Base-by-base conservation (phyloP, 1,140 invertebrate species). In the Pseudachorutes palmiensis region DNA sequence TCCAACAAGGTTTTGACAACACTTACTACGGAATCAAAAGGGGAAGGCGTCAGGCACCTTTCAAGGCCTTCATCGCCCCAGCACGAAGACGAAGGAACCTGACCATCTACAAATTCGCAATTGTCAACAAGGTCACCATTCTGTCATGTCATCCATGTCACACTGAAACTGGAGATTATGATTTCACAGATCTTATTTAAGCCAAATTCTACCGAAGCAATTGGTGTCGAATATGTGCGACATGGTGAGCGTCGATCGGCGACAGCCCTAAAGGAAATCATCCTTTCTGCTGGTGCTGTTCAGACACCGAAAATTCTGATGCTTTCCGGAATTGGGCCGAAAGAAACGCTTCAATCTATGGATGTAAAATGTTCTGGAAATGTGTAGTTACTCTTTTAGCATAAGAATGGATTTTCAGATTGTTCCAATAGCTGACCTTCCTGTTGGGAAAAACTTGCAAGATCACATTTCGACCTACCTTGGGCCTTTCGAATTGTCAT, bases 321-420 rank as follows among this genome's bases (percentile, higher is more conserved):
- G 76, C 70, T 83, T 1, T 82, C 80, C n/a, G 82, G 82, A 22
- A 74, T 83, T 51, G 82, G 82, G 28, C 81, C 81, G 0, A 75
- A 71, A 57, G 67, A 76, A 1, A 74, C 82, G 68, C 71, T 83
- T 5, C 58, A 77, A 64, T 60, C 67, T 60, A 29, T 75, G n/a
- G 65, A 69, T 0, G 76, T 79, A 49, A 55, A 30, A 31, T 12
- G 60, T 62, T 9, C 1, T 28, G 9, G 31, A 62, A 45, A 26
- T 29, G 28, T 51, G 16, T 49, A 65, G 19, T 62, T 12, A 19
- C 29, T 55, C 29, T 2, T 64, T 5, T 2, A 65, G 19, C 22
- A 45, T n/a, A 2, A 14, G 31, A n/a, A n/a, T n/a, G n/a, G 24
- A n/a, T 22, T 36, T 41, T 68, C 29, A 75, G 74, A 74, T 75